A percentile compares a stretch with the other conserved stretches of the same genome.
Evolutionary conservation across 2,797 vertebrate genomes (phyloP).

Genomic region (Spheniscus humboldti): DNA sequence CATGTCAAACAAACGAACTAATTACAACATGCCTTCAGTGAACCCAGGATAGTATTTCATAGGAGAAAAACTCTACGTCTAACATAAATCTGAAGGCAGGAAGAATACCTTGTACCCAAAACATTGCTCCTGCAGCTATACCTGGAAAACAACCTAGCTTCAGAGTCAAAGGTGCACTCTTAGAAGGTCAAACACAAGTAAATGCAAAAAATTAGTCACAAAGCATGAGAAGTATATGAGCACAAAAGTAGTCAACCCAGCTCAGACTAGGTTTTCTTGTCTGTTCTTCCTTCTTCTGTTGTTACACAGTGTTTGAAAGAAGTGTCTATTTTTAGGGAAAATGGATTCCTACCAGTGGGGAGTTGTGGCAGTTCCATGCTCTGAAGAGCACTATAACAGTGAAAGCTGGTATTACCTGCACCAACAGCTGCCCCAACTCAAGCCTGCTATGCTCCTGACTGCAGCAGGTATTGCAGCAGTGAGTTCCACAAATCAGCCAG

Average conservation of each 20-base stretch:
- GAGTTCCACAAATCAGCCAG: not conserved
- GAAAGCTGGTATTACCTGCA: not conserved
- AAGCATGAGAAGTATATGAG: not conserved
- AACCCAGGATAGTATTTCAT: not conserved
- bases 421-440: not conserved
- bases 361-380: not conserved
- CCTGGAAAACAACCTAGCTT: not conserved
- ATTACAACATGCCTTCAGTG: not conserved
- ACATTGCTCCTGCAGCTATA: not conserved
- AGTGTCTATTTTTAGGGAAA: not conserved
- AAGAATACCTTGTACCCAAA: not conserved
- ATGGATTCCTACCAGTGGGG: not conserved
- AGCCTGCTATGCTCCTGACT: not conserved
- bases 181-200: not conserved
- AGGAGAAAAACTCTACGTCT: not conserved
- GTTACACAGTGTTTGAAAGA: not conserved
- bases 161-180: not conserved
- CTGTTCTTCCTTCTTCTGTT: not conserved
- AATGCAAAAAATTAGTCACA: not conserved
- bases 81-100: not conserved
- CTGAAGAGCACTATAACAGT: not conserved
- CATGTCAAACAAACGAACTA: slow-evolving; percentile 23
- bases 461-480: not conserved
- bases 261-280: not conserved
- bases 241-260: not conserved